Base-by-base conservation (phyloP, 2,888 invertebrate genomes). In the Pimpla rufipes region DNA sequence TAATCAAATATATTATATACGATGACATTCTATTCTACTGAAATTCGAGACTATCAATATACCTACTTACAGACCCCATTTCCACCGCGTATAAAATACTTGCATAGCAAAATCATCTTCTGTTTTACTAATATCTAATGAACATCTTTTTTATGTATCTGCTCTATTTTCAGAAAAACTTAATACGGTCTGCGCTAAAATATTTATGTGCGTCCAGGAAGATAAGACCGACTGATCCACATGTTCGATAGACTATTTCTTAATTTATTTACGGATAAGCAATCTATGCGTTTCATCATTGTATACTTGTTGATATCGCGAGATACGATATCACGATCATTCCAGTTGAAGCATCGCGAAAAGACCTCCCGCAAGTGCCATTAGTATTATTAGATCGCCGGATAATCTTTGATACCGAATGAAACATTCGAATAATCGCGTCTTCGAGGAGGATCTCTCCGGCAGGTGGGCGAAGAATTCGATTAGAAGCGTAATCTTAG, bases 161-260 rank as follows among this genome's bases (percentile, higher is more conserved):
- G 1, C 37, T 71, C 47, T 84, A 83, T 81, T 93, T 93, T 16
- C 91, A 94, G 94, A 96, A 89, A 93, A 95, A 62, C 96, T 97
- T 88, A 97, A 97, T 89, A 91, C 95, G 85, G 92, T 95, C 81
- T 97, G 97, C 91, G 96, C 97, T 1, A 97, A 97, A 94, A 94
- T 97, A 90, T 98, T 98, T 92, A 94, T 97, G 88, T 97, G 97
- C 91, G 95, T 97, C 88, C 96, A 97, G 75, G 97, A 97, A 93
- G 95, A 95, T 83, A 93, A 91, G 84, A 89, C 79, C 21, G 90
- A 90, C 79, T 89, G 86, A 90, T 71, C 57, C 64, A 57, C 50
- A 42, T 52, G 18, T 37, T 76, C 21, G 47, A 55, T 42, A 81
- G 47, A 7, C 40, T 47, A 77, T 77, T 45, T 16, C 40, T 71